A percentile compares a stretch with the other conserved stretches of the same genome.
Conservation (phyloP, 35 echinoderm and acorn worm genomes). For the Acanthaster planci region DNA sequence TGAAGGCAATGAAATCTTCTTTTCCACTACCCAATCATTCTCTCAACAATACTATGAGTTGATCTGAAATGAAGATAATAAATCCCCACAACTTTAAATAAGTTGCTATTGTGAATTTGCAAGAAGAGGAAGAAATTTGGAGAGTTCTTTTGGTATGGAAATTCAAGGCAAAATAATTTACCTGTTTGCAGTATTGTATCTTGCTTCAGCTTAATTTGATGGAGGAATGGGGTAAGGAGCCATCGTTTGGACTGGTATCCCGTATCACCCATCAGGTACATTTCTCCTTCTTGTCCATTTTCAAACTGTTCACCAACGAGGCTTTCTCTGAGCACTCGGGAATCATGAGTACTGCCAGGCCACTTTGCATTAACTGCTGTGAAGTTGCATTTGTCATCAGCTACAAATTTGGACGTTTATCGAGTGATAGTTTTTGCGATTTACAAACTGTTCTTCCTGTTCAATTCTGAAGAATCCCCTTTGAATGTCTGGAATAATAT, state of each 20-base stretch:
- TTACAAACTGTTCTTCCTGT: constrained; percentile 41
- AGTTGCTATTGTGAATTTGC: no score
- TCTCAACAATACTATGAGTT: constrained; percentile 25
- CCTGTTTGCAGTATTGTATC: background rate
- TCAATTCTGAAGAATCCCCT: constrained; percentile 15
- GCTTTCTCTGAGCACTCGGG: constrained; percentile 13
- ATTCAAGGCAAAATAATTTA: background rate
- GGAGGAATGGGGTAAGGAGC: constrained; percentile 1
- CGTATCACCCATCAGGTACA: constrained; percentile 4
- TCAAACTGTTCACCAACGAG: background rate
- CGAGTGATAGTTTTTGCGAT: constrained; percentile 58
- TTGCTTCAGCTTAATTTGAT: background rate
- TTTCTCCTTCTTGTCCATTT: background rate
- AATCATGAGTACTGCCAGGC: constrained; percentile 41
- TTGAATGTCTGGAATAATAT: background rate
- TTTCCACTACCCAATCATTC: constrained; percentile 25
- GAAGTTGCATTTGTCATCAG: constrained; percentile 23
- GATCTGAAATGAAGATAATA: background rate
- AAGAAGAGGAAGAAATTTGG: no score
- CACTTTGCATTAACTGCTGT: constrained; percentile 7
- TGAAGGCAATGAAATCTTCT: constrained; percentile 40
- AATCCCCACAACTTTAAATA: no score
- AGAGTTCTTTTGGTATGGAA: no score
- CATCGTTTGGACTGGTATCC: background rate
- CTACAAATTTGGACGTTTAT: constrained; percentile 49